phyloP scores from a whole-genome alignment of 1,140 invertebrate species.

The Eriocheir sinensis region DNA sequence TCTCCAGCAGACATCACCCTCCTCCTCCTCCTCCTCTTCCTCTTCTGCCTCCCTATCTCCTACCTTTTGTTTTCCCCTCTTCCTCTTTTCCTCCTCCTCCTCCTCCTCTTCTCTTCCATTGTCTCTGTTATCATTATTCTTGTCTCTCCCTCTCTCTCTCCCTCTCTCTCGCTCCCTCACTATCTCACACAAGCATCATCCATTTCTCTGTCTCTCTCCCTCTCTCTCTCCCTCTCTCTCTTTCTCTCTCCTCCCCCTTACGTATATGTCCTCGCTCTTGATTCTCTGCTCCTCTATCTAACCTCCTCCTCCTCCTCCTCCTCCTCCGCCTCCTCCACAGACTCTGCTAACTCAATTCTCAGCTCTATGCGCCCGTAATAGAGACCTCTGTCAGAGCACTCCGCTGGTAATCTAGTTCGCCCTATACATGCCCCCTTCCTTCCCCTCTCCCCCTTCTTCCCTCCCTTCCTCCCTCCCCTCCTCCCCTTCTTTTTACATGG shows the following conservation, averaged over 20 bases:
- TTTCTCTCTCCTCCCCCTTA: neutral
- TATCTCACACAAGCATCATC: neutral
- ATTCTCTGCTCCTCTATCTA: neutral
- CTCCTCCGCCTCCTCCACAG: neutral
- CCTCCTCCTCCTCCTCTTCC: neutral
- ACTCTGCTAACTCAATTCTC: neutral
- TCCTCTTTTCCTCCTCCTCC: neutral
- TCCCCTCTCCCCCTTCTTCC: neutral
- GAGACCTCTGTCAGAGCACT: neutral
- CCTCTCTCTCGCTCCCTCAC: neutral
- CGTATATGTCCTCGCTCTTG: neutral
- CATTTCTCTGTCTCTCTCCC: neutral
- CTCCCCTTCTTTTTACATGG: neutral
- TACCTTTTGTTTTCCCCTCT: neutral
- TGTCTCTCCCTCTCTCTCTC: neutral
- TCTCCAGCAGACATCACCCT: neutral
- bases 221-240: neutral
- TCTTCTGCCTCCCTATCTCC: neutral
- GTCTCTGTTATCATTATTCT: neutral
- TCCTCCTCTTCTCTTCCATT: neutral
- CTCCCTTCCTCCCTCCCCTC: neutral
- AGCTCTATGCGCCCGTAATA: conserved; percentile 10
- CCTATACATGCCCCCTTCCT: no score
- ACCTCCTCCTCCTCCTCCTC: conserved; percentile 30
- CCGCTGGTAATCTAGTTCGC: neutral